Evolutionary conservation across 2,113 vertebrate genomes (phyloP).

Genomic region (Gila orcuttii): DNA sequence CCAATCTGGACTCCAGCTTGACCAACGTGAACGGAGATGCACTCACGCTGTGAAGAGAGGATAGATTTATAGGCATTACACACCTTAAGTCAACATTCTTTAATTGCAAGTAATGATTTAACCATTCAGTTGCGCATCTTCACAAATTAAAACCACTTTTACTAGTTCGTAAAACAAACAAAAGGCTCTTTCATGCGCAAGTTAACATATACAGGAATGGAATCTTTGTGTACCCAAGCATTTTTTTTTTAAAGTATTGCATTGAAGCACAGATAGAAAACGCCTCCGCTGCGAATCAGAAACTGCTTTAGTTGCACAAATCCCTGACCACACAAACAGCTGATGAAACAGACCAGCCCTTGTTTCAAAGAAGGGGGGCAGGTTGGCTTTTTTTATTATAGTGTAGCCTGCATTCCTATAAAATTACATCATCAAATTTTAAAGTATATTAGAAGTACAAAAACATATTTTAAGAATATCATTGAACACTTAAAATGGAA

Average conservation of each 20-base stretch:
- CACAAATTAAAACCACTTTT: not conserved
- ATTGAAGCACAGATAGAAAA: not conserved
- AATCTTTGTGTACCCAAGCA: not conserved
- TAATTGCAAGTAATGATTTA: not conserved
- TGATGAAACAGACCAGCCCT: conserved; percentile 9
- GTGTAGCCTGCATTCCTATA: not conserved
- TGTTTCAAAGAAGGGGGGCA: not conserved
- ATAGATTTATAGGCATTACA: not conserved
- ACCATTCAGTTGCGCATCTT: not conserved
- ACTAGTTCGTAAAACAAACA: not conserved
- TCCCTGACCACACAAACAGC: not conserved
- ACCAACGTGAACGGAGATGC: conserved; percentile 61
- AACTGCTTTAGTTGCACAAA: not conserved
- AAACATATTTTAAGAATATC: too few species aligned
- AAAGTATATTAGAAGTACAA: not conserved
- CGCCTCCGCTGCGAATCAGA: not conserved
- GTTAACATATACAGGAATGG: not conserved
- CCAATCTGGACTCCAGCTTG: conserved; percentile 64
- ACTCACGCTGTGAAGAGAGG: conserved; percentile 55
- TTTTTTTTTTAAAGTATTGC: not conserved
- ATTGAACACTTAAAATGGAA: too few species aligned
- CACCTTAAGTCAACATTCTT: not conserved
- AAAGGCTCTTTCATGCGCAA: not conserved
- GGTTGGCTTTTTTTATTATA: not conserved
- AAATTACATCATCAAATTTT: not conserved